Conservation (phyloP, 2,888 invertebrate species). For the Erebia aethiops region DNA sequence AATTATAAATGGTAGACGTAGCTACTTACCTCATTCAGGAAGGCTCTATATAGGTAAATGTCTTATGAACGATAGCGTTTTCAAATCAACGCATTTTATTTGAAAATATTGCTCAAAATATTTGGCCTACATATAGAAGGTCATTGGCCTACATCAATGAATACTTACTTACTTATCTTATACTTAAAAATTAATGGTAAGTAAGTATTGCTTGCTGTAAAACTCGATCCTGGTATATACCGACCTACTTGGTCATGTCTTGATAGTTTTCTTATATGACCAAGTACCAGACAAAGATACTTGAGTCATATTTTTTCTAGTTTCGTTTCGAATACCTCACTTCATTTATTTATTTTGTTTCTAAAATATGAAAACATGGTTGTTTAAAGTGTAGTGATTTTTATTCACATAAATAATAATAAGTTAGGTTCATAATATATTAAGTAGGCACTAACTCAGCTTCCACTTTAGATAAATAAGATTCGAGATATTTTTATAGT, state of each 20-base stretch:
- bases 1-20: not conserved
- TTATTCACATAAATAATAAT: not conserved
- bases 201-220: not conserved
- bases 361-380: constrained; percentile 2
- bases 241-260: too few species aligned
- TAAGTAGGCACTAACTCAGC: not conserved
- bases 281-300: too few species aligned
- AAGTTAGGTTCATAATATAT: not conserved
- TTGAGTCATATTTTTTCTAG: too few species aligned
- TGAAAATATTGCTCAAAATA: constrained; percentile 18
- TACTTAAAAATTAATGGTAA: not conserved
- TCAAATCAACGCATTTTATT: not conserved
- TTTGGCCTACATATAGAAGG: constrained; percentile 17
- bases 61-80: not conserved
- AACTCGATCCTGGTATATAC: not conserved
- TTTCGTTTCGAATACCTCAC: too few species aligned
- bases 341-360: too few species aligned
- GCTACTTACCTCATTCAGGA: not conserved
- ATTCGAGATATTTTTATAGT: constrained; percentile 18
- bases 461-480: constrained; percentile 1
- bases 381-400: constrained; percentile 10
- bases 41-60: too few species aligned
- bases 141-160: constrained; percentile 5
- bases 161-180: not conserved
- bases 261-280: too few species aligned